These are phyloP conservation scores for Ameiurus melas DNA, from an alignment of 2,113 vertebrate species.

Conservation along the genomic window DNA sequence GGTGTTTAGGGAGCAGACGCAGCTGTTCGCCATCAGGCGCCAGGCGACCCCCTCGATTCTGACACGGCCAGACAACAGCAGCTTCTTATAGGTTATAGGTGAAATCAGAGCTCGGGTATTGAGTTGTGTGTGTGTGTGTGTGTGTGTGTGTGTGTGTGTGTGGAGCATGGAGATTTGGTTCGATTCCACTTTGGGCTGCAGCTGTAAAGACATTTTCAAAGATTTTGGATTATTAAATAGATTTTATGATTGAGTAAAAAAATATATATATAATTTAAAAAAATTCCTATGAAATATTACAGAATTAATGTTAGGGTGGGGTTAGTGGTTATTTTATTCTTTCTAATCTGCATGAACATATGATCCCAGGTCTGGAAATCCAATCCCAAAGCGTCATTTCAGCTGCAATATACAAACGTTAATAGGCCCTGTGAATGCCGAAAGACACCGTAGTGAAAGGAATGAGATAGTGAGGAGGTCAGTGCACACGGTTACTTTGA, in stretches of 20 bases:
- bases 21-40: constrained; percentile 50
- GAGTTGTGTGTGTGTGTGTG: constrained; percentile 25
- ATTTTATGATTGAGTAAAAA: background rate
- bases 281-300: background rate
- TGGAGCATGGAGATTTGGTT: background rate
- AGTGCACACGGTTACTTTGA: constrained; percentile 27
- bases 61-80: constrained; percentile 30
- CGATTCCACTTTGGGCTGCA: background rate
- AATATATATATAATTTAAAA: too few species aligned
- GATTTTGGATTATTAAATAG: background rate
- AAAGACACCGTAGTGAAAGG: background rate
- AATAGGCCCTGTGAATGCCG: background rate
- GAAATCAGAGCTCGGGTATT: constrained; percentile 47
- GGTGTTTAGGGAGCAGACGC: constrained; percentile 36
- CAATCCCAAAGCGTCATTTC: background rate
- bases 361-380: background rate
- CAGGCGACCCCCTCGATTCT: constrained; percentile 35
- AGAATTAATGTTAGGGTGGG: background rate
- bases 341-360: background rate
- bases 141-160: background rate
- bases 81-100: constrained; percentile 43
- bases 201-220: background rate
- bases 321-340: background rate
- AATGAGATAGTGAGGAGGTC: constrained; percentile 33
- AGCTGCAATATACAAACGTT: background rate